Conservation (phyloP, 2,113 vertebrate genomes). For the Elgaria multicarinata region DNA sequence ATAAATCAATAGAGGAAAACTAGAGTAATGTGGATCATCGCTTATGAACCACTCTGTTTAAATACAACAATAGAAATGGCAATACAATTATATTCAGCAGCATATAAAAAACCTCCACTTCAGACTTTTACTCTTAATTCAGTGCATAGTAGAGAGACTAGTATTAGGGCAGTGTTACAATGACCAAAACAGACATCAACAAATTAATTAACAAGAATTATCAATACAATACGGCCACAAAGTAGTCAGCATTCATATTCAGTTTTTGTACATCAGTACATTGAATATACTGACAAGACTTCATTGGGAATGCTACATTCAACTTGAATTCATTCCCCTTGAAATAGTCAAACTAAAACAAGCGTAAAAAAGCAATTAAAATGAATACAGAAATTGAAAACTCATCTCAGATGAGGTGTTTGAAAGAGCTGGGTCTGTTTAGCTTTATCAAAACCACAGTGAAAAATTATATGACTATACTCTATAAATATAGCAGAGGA, state of each 20-base stretch:
- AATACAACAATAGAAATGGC: not conserved
- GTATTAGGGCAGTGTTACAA: not conserved
- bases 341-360: slow-evolving; percentile 20
- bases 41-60: not conserved
- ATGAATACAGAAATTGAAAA: not conserved
- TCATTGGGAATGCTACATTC: not conserved
- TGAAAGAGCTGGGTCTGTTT: not conserved
- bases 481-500: not conserved
- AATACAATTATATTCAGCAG: not conserved
- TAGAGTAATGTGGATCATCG: not conserved
- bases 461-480: not conserved
- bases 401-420: not conserved
- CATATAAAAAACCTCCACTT: not conserved
- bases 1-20: not conserved
- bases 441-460: not conserved
- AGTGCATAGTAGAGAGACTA: not conserved
- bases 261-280: not conserved
- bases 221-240: not conserved
- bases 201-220: not conserved
- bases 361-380: not conserved
- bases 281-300: not conserved
- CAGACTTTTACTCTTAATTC: not conserved
- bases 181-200: not conserved
- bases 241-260: not conserved
- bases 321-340: not conserved